Base-by-base conservation (phyloP, 2,797 vertebrate species). In the Phrynocephalus forsythii region DNA sequence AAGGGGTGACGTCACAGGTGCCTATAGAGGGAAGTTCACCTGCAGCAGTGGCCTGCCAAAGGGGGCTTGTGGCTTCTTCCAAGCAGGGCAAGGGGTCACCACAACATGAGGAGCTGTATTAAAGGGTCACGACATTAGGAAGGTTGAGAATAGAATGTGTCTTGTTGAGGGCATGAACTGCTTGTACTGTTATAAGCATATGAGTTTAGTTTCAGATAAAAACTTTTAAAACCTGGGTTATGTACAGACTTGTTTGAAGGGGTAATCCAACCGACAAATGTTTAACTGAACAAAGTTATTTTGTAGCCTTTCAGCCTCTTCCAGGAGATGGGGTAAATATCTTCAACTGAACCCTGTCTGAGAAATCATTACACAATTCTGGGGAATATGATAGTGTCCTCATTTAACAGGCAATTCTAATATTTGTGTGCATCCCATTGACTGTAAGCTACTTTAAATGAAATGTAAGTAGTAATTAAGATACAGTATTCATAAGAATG, bases 401-500 rank as follows among this genome's bases (percentile, higher is more conserved):
- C n/a, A 52, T 38, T 82, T 77, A 68, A 56, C 79, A 77, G 22
- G 72, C 7, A 76, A 1, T 56, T 9, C 80, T 69, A 38, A 68
- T 56, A 16, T 77, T 75, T 11, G 26, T 87, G 13, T 82, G 20
- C 91, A 82, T 20, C 56, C 71, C 11, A 20, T 20, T 82, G n/a
- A 22, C 30, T 26, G n/a, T 76, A 81, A 26, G n/a, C 4, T 82
- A 20, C 30, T 30, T 66, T 82, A 76, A 28, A 33, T 22, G 20
- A 80, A 82, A 33, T n/a, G 28, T 50, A 67, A 75, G 24, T 50
- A 67, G 30, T 52, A 90, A 87, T 87, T 92, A 63, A 72, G 88
- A 2, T 18, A 16, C 33, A 33, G 33, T 33, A 90, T 90, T 83
- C 13, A 85, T 18, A 81, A 66, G 66, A 71, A 44, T 20, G 66